These are phyloP conservation scores for Nemotelus pantherinus DNA, from an alignment of 2,888 invertebrate species.

Conservation along the genomic window DNA sequence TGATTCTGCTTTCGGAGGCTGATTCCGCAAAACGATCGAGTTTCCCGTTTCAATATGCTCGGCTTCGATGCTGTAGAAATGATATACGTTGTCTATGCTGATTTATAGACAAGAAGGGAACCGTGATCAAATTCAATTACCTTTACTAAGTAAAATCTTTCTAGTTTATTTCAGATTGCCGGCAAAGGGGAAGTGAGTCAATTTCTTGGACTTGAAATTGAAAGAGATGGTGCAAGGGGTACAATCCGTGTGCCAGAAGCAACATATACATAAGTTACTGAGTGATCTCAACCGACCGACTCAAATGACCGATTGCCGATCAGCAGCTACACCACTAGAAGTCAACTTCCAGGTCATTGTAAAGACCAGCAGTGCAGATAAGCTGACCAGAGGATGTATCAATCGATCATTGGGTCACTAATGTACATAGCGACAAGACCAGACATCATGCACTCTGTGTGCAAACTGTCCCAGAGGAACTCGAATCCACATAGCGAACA, in stretches of 20 bases:
- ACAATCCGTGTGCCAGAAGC: not conserved
- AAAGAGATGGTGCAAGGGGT: not conserved
- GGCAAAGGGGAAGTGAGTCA: not conserved
- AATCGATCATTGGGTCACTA: slow-evolving; percentile 50
- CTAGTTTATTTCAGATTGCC: not conserved
- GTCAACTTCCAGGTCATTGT: slow-evolving; percentile 46
- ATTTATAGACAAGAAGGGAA: too few relatives aligned
- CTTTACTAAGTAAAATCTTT: too few relatives aligned
- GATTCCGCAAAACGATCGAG: too few relatives aligned
- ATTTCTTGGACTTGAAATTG: slow-evolving; percentile 21
- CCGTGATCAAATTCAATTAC: too few relatives aligned
- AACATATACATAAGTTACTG: not conserved
- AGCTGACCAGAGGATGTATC: slow-evolving; percentile 48
- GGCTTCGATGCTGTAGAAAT: too few relatives aligned
- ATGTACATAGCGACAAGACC: slow-evolving; percentile 50
- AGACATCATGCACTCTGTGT: slow-evolving; percentile 50
- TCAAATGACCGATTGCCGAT: slow-evolving; percentile 12
- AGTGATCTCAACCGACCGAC: not conserved
- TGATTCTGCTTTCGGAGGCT: too few relatives aligned
- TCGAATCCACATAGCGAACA: slow-evolving; percentile 50
- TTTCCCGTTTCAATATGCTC: too few relatives aligned
- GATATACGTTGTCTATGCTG: too few relatives aligned
- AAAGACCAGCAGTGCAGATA: slow-evolving; percentile 24
- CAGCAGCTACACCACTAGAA: slow-evolving; percentile 44
- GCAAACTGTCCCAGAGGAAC: slow-evolving; percentile 51